These are phyloP conservation scores for Catharus fuscescens DNA, from an alignment of 2,113 vertebrate species.

Conservation along the genomic window DNA sequence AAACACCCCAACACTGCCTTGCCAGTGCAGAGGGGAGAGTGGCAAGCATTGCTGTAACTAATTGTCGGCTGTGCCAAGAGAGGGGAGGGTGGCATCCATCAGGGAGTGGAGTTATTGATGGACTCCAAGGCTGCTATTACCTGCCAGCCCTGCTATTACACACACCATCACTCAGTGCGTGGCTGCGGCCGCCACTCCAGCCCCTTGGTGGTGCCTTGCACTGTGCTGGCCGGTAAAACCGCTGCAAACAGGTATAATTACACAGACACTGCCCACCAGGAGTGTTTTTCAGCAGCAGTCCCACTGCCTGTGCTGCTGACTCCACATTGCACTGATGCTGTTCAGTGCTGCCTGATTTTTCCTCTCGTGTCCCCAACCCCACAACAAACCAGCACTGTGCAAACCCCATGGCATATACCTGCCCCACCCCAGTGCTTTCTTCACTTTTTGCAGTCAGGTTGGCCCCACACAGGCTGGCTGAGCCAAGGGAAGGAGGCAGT, in stretches of 20 bases:
- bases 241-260: not conserved
- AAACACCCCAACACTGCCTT: rapidly evolving
- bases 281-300: not conserved
- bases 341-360: not conserved
- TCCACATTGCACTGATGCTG: not conserved
- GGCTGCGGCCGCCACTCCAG: not conserved
- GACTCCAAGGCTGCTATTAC: conserved; percentile 7
- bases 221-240: rapidly evolving
- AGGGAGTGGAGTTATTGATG: not conserved
- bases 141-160: conserved; percentile 34
- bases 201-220: rapidly evolving
- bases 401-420: not conserved
- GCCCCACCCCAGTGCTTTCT: not conserved
- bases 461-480: not conserved
- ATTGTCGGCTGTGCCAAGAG: not conserved
- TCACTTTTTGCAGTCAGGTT: not conserved
- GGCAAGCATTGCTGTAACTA: not conserved
- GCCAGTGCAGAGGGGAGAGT: rapidly evolving
- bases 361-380: not conserved
- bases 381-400: not conserved
- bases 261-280: not conserved
- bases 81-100: not conserved
- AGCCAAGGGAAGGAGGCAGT: not conserved
- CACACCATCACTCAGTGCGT: not conserved
- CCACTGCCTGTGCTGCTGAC: not conserved